phyloP scores from a whole-genome alignment of 2,797 vertebrate genomes.

The Atherinosoma microstoma region DNA sequence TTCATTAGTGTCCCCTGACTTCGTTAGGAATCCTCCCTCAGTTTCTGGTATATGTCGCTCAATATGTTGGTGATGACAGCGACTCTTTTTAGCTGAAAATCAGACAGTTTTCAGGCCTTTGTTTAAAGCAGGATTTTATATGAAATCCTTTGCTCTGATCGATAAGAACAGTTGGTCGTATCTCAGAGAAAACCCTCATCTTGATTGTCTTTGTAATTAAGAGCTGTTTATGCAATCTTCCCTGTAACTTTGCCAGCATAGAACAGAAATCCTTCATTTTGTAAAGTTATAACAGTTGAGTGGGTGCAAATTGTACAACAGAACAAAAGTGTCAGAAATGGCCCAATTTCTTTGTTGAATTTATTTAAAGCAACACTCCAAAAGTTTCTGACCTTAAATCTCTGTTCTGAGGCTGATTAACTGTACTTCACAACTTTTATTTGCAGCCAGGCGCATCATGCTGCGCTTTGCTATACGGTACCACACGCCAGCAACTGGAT shows the following conservation, averaged over 20 bases:
- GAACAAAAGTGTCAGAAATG: too few species aligned
- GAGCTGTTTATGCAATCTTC: not conserved
- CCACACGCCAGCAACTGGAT: not conserved
- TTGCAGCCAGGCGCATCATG: not conserved
- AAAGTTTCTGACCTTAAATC: too few species aligned
- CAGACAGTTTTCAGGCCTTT: not conserved
- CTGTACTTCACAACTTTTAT: too few species aligned
- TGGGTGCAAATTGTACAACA: too few species aligned
- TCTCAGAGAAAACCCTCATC: not conserved
- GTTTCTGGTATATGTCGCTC: too few species aligned
- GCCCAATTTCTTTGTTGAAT: too few species aligned
- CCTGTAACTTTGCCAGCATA: not conserved
- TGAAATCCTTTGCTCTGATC: not conserved
- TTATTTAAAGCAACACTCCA: too few species aligned
- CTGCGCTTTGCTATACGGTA: not conserved
- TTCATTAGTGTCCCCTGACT: not conserved
- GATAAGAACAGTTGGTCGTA: not conserved
- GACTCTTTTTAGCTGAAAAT: too few species aligned
- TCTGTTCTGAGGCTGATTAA: too few species aligned
- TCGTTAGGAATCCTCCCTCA: too few species aligned
- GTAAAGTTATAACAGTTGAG: too few species aligned
- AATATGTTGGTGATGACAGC: too few species aligned
- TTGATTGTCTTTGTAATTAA: not conserved
- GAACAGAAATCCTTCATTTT: not conserved
- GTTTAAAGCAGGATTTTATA: not conserved